Evolutionary conservation across 2,797 vertebrate species (phyloP), one percentile per base, ranked within the genome.

Genomic region (Clarias laeviceps): DNA sequence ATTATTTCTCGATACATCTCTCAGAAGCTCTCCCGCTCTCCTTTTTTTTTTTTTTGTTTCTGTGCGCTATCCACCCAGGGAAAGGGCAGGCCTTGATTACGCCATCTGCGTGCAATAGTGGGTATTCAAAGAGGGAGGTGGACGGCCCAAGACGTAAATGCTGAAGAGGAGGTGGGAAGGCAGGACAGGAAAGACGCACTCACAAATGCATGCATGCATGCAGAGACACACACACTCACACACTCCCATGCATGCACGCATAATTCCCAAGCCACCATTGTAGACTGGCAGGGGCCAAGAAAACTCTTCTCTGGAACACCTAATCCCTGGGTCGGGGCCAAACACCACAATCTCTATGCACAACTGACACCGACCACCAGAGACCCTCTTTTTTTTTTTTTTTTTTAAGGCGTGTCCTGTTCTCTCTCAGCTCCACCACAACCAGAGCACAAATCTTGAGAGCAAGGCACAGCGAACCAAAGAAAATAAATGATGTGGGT

Each of bases 321-420:
- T 97, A 97, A 97, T 97, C 95, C 95, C 96, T 97, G 97, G 96
- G 94, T 80, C 84, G 2, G 50, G 87, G 96, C 96, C 97, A 97
- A 97, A 92, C 83, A 94, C 95, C 95, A 95, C 95, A 97, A 92
- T 93, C 94, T 94, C 91, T 90, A 92, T 80, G 92, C 93, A 94
- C 90, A 93, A 91, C 95, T 96, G 95, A 95, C 96, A 95, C 82
- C 91, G 92, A 95, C 95, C 96, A 85, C 96, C 92, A 91, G 96
- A 95, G 96, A 96, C 95, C 91, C 24, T 77, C 29, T 45, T 74
- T 85, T 85, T 62, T 57, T 78, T 76, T 64, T 61, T 82, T 82
- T 85, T 74, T 54, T 73, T 57, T 68, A 96, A 97, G 97, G 97
- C 96, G 96, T 96, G 96, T 96, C 96, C 91, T 89, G 90, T 90